Evolutionary conservation across 92 coral and sea anemone species (phyloP), one percentile per base, ranked within the genome.

Genomic region (Parazoanthus atlanticus): DNA sequence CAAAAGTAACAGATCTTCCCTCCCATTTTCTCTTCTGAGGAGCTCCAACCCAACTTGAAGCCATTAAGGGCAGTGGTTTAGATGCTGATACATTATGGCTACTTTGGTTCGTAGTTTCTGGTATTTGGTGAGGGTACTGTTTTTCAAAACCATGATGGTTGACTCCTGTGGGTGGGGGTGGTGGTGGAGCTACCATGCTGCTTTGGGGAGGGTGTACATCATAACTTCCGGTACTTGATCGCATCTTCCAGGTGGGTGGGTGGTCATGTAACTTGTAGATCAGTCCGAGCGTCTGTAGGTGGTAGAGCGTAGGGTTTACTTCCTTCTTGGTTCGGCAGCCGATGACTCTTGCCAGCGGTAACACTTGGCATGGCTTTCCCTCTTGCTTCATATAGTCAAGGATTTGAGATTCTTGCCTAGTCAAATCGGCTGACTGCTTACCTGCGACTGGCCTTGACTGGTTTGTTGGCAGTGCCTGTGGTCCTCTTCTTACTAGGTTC

Each of bases 231-330:
- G 77, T 85, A 30, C 89, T 91, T 56, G 90, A 82, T 52, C 94
- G 84, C 12, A 93, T 78, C 85, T 92, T 93, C 99, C 99, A 96
- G 3, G 98, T 93, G 10, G 99, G 99, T 10, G 99, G 99, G 26
- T 93, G 91, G 28, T 96, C 99, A 25, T 93, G 95, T 91, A 95
- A 89, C 88, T 96, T 96, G 76, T 85, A 84, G 25, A 95, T 95
- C 74, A 90, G 78, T 29, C 98, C 98, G 43, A 89, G 76, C 0
- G 90, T 75, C 85, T 96, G 98, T 91, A 96, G 76, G 28, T 90
- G 89, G 67, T 96, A 96, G 16, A 96, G 81, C 3, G 94, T 79
- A 8, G 95, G 99, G 89, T 96, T 96, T 75, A 96, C 81, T 49
- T 96, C 97, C 47, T 95, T 95, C 90, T 96, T 96, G 2, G 95